A percentile compares a stretch with the other conserved stretches of the same genome.
Evolutionary conservation across 2,888 invertebrate genomes (phyloP).

Genomic region (Ochropacha duplaris): DNA sequence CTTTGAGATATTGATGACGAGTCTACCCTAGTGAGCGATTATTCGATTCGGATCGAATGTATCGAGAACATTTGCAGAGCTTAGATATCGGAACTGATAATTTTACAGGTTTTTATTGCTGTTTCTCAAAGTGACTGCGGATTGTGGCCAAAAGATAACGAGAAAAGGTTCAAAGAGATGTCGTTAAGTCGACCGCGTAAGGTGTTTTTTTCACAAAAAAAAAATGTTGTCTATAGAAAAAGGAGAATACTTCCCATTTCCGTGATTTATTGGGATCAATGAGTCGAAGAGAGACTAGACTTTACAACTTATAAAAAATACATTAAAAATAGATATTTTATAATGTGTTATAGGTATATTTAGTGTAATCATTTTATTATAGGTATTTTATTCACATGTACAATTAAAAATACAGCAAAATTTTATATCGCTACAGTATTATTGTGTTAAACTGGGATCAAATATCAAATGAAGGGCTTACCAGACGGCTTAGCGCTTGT

Average conservation of each 20-base stretch:
- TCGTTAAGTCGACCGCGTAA: slow-evolving; percentile 22
- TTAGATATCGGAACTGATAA: slow-evolving; percentile 48
- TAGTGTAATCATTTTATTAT: too few relatives aligned
- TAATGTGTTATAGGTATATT: too few relatives aligned
- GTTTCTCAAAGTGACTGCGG: slow-evolving; percentile 27
- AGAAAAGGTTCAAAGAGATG: slow-evolving; percentile 17
- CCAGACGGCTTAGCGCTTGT: neutral
- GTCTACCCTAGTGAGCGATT: slow-evolving; percentile 61
- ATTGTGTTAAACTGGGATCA: neutral
- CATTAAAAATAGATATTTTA: too few relatives aligned
- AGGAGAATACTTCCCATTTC: slow-evolving; percentile 45
- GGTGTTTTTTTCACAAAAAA: slow-evolving; percentile 32
- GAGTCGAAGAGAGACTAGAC: too few relatives aligned
- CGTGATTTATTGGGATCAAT: too few relatives aligned
- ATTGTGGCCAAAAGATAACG: neutral
- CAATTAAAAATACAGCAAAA: neutral
- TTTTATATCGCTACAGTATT: neutral
- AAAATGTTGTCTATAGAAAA: slow-evolving; percentile 52
- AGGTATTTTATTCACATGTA: neutral
- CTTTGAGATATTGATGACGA: slow-evolving; percentile 68
- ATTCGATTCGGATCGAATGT: slow-evolving; percentile 49
- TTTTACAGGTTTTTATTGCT: slow-evolving; percentile 58
- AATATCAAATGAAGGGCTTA: neutral
- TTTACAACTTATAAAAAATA: too few relatives aligned
- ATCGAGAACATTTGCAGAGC: slow-evolving; percentile 40